Percentiles rank a stretch among this genome's conserved stretches.
These are phyloP conservation scores for Danaus plexippus DNA, from an alignment of 1,140 invertebrate genomes.

Conservation along the genomic window DNA sequence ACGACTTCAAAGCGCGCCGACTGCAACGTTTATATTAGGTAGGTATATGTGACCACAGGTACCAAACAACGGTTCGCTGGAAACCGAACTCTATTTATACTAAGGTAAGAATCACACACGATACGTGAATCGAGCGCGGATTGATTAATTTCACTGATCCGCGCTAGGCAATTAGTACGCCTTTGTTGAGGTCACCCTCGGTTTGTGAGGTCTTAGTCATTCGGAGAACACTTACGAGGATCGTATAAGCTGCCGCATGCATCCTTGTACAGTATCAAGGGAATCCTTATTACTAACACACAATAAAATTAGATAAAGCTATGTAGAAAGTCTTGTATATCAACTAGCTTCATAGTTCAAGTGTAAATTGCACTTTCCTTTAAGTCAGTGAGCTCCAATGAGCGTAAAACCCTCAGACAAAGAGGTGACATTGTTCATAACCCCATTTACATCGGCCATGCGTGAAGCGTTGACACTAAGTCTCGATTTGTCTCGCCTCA, in stretches of 20 bases:
- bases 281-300: not conserved
- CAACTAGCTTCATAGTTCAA: too few species aligned
- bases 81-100: conserved; percentile 3
- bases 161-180: conserved; percentile 56
- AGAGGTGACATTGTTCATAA: conserved; percentile 33
- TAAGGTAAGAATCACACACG: not conserved
- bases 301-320: not conserved
- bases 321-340: too few species aligned
- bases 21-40: conserved; percentile 65
- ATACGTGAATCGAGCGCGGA: conserved; percentile 32
- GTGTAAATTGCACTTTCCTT: too few species aligned
- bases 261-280: too few species aligned
- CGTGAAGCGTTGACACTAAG: conserved; percentile 63
- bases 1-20: conserved; percentile 55
- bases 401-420: conserved; percentile 44
- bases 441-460: conserved; percentile 39
- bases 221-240: too few species aligned
- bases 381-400: not conserved
- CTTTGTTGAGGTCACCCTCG: conserved; percentile 42
- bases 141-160: conserved; percentile 64
- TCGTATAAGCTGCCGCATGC: too few species aligned
- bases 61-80: not conserved
- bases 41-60: conserved; percentile 36
- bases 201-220: conserved; percentile 14
- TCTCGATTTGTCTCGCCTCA: conserved; percentile 51